Base-by-base conservation (phyloP, 2,797 vertebrate genomes). In the Myotis myotis region DNA sequence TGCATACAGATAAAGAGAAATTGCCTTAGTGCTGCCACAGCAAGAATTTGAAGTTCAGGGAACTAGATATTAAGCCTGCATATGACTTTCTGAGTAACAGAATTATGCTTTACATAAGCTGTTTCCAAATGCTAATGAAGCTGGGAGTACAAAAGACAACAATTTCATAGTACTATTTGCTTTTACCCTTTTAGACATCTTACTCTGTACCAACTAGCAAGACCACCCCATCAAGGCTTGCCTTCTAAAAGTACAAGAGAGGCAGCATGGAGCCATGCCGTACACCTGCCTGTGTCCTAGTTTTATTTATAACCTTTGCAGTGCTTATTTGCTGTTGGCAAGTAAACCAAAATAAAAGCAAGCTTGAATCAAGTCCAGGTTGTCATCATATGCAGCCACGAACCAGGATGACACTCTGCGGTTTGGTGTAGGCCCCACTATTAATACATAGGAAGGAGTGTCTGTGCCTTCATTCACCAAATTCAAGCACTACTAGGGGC, bases 261-360 rank as follows among this genome's bases (percentile, higher is more conserved):
- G 6, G 13, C 53, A 91, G 72, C 66, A 83, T 38, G 25, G 19
- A 95, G 23, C 62, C 66, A n/a, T 30, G 30, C n/a, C n/a, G n/a
- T n/a, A 36, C 13, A 84, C 4, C 62, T 70, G 22, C 20, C 44
- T 84, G 9, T 23, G n/a, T 95, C 47, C 23, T 74, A 79, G 81
- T 95, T 88, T 91, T 28, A 81, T 87, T 87, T 89, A 23, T 85
- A 30, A 23, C 25, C 22, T 85, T 66, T 70, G 30, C 19, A 38
- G 25, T 84, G 41, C 20, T 83, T 86, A 53, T 89, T 91, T 89
- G 30, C 49, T 13, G 1, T 66, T 47, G 28, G 28, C 6, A 13
- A 95, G n/a, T 70, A 86, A 95, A 53, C n/a, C 55, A 85, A 68
- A 89, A 11, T 64, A 74, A 93, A 96, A 88, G 38, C 44, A 75